Percentiles rank a stretch among this genome's conserved stretches.
Evolutionary conservation across 2,888 invertebrate species (phyloP).

Genomic region (Napeogenes sylphis): DNA sequence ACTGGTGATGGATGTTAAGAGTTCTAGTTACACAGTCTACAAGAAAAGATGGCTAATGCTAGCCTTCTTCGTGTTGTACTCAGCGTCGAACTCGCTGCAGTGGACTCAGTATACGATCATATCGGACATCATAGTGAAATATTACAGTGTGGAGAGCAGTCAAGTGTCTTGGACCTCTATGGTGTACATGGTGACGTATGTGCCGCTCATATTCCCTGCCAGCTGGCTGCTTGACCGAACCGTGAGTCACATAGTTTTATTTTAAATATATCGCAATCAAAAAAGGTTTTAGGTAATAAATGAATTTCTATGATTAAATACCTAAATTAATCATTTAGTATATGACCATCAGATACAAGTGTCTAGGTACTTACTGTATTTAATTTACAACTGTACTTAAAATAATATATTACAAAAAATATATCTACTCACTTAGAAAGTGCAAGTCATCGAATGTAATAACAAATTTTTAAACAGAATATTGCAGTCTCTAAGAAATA

Average conservation of each 20-base stretch:
- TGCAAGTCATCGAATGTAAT: too few species aligned
- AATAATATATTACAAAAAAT: too few species aligned
- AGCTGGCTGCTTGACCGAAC: conserved; percentile 95
- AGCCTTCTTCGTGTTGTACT: conserved; percentile 89
- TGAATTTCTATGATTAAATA: too few species aligned
- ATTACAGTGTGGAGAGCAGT: conserved; percentile 83
- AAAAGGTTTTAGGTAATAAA: too few species aligned
- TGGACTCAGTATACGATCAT: conserved; percentile 98
- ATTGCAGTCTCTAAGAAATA: too few species aligned
- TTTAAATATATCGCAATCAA: background rate
- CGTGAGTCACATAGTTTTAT: conserved; percentile 78
- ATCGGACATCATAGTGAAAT: conserved; percentile 85
- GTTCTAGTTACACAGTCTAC: conserved; percentile 76
- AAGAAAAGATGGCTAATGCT: conserved; percentile 88
- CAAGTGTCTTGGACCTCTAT: conserved; percentile 97
- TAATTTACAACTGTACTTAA: too few species aligned
- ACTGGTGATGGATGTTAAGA: conserved; percentile 32
- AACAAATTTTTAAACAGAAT: too few species aligned
- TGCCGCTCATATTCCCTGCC: conserved; percentile 97
- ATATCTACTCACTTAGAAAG: too few species aligned
- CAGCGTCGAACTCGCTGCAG: conserved; percentile 94
- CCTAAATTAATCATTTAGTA: too few species aligned
- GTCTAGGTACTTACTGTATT: too few species aligned
- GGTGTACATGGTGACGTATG: conserved; percentile 97
- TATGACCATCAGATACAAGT: too few species aligned